phyloP scores from a whole-genome alignment of 2,797 vertebrate species.

The Thalassophryne amazonica region DNA sequence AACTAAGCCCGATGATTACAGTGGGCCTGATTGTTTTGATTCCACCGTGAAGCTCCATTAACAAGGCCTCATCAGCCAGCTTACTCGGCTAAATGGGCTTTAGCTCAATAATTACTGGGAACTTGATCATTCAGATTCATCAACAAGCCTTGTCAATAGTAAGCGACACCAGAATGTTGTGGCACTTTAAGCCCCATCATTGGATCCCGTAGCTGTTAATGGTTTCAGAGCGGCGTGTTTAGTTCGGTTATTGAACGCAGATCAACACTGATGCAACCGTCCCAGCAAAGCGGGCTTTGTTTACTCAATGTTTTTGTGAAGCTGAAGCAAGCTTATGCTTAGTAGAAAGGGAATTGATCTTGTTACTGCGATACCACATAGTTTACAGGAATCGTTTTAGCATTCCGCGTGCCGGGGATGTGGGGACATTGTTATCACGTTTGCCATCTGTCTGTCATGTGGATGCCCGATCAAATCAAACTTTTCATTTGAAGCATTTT shows the following conservation, averaged over 20 bases:
- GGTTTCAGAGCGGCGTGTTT: slow-evolving; percentile 51
- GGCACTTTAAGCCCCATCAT: slow-evolving; percentile 55
- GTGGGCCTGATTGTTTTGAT: slow-evolving; percentile 71
- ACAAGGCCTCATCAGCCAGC: slow-evolving; percentile 67
- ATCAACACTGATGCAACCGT: slow-evolving; percentile 20
- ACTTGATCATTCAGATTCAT: slow-evolving; percentile 75
- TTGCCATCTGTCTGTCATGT: too few species aligned
- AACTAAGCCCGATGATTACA: slow-evolving; percentile 76
- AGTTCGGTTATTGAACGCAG: slow-evolving; percentile 20
- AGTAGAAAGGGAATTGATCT: neutral
- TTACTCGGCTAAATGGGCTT: slow-evolving; percentile 68
- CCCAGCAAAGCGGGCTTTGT: slow-evolving; percentile 24
- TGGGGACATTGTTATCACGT: too few species aligned
- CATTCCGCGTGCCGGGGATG: too few species aligned
- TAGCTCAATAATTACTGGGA: slow-evolving; percentile 71
- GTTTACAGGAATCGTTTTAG: slow-evolving; percentile 5
- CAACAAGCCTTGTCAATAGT: slow-evolving; percentile 62
- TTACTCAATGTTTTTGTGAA: slow-evolving; percentile 18
- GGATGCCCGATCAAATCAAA: too few species aligned
- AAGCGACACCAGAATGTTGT: slow-evolving; percentile 50
- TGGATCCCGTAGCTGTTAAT: slow-evolving; percentile 48
- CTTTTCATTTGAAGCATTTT: too few species aligned
- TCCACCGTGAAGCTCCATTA: slow-evolving; percentile 72
- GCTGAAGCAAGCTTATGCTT: neutral
- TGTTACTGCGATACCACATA: slow-evolving; percentile 1